These are phyloP conservation scores for Melanotus villosus DNA, from an alignment of 2,888 invertebrate species.

Conservation along the genomic window DNA sequence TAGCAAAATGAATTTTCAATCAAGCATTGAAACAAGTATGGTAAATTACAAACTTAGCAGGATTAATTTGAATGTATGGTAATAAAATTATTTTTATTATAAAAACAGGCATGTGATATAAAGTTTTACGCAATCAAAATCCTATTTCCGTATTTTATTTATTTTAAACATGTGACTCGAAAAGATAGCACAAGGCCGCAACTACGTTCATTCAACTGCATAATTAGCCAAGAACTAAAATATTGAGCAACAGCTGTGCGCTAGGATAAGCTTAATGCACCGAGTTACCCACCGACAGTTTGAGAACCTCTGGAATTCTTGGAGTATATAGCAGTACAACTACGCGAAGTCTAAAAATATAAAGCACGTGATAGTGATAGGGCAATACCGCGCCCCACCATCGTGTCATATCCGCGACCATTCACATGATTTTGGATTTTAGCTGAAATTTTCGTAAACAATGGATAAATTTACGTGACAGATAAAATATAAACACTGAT, in stretches of 20 bases:
- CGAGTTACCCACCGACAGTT: not conserved
- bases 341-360: constrained; percentile 53
- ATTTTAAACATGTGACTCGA: not conserved
- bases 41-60: too few relatives aligned
- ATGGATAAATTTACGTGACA: not conserved
- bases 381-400: constrained; percentile 40
- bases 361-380: constrained; percentile 51
- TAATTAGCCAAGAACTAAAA: constrained; percentile 8
- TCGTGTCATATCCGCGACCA: constrained; percentile 32
- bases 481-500: not conserved
- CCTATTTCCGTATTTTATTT: not conserved
- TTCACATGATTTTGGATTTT: constrained; percentile 36
- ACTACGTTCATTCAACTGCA: constrained; percentile 12
- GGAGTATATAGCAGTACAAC: constrained; percentile 48
- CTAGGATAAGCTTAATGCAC: not conserved
- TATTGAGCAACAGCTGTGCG: not conserved
- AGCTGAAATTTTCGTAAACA: constrained; percentile 2
- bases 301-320: constrained; percentile 41
- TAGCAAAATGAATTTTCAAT: too few relatives aligned
- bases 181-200: constrained; percentile 1
- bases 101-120: not conserved
- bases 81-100: too few relatives aligned
- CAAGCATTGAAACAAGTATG: too few relatives aligned
- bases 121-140: not conserved
- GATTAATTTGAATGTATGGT: too few relatives aligned